phyloP scores from a whole-genome alignment of 64 coral and sea anemone genomes.

The Dendrophyllia cribrosa region DNA sequence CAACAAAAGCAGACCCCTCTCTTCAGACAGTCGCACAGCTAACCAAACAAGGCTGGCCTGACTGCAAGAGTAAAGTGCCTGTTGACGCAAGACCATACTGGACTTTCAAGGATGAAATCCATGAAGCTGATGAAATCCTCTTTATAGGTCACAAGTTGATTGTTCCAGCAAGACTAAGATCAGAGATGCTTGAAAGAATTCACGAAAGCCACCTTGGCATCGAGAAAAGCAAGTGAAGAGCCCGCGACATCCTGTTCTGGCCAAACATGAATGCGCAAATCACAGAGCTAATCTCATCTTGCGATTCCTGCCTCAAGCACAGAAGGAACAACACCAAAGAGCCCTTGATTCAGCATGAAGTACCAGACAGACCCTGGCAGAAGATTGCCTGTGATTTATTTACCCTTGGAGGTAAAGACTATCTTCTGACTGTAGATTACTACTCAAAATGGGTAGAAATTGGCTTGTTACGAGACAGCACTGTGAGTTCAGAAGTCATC shows the following conservation, averaged over 20 bases:
- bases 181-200: background rate
- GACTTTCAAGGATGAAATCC: conserved; percentile 36
- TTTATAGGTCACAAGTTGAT: conserved; percentile 28
- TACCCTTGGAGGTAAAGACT: background rate
- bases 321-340: conserved; percentile 25
- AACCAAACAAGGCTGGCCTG: background rate
- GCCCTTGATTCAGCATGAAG: background rate
- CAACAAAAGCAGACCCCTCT: conserved; percentile 2
- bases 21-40: background rate
- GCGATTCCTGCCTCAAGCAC: background rate
- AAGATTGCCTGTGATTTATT: conserved; percentile 14
- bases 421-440: too few relatives aligned
- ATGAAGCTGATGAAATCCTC: background rate
- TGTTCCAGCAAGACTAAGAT: background rate
- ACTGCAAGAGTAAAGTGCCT: background rate
- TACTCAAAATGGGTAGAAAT: conserved; percentile 11
- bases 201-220: background rate
- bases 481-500: background rate
- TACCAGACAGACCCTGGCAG: conserved; percentile 10
- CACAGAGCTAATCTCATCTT: background rate
- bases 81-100: background rate
- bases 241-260: background rate
- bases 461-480: background rate
- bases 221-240: background rate
- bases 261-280: background rate